A percentile compares a stretch with the other conserved stretches of the same genome.
These are phyloP conservation scores for Chromis chromis DNA, from an alignment of 2,797 vertebrate genomes.

Conservation along the genomic window DNA sequence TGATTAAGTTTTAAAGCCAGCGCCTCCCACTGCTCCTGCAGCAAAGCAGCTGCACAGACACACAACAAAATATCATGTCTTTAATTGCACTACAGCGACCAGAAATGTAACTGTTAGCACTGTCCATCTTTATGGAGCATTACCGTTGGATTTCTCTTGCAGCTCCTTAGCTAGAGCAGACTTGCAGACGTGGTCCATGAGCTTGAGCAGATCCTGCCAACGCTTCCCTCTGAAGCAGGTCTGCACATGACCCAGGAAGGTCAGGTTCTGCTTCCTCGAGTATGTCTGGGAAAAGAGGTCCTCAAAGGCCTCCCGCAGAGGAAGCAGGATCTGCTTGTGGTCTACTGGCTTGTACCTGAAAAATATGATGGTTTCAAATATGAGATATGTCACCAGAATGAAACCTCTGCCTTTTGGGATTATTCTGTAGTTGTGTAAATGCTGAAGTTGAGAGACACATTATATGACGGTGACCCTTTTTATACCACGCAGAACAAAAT, in stretches of 20 bases:
- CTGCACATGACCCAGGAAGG: conserved; percentile 96
- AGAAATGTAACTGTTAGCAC: rapidly evolving
- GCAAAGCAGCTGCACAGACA: conserved; percentile 69
- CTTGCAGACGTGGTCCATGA: conserved; percentile 97
- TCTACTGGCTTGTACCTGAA: conserved; percentile 94
- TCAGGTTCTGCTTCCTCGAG: conserved; percentile 95
- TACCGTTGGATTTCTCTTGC: conserved; percentile 83
- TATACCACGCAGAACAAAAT: no score
- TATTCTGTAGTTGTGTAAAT: background rate
- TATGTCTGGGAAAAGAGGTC: conserved; percentile 96
- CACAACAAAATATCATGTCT: background rate
- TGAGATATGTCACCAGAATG: background rate
- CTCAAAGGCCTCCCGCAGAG: conserved; percentile 94
- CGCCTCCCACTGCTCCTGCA: conserved; percentile 92
- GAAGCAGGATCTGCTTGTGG: conserved; percentile 92
- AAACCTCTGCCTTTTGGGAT: background rate
- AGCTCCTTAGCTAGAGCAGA: conserved; percentile 90
- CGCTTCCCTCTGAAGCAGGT: conserved; percentile 95
- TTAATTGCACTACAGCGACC: background rate
- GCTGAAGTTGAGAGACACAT: no score
- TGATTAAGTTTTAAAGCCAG: conserved; percentile 91
- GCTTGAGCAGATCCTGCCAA: conserved; percentile 94
- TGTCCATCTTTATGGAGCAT: background rate
- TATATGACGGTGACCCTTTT: no score
- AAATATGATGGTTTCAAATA: background rate